Evolutionary conservation across 2,113 vertebrate genomes (phyloP).

Genomic region (Sorex araneus): DNA sequence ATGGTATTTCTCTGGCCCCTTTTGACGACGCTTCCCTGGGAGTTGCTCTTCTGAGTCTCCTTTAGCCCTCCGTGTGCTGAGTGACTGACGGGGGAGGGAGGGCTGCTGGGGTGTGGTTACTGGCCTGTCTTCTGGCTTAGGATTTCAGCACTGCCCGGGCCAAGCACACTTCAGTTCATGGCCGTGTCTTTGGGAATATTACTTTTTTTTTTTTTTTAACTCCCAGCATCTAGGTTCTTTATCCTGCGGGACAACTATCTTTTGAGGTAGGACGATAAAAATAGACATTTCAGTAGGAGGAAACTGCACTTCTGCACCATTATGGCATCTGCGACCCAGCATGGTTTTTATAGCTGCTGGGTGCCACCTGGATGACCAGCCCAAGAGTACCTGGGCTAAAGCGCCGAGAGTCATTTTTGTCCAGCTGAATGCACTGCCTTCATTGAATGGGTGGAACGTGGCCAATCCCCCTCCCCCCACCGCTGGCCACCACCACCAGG

Average conservation of each 20-base stretch:
- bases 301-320: not conserved
- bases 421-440: not conserved
- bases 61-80: not conserved
- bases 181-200: not conserved
- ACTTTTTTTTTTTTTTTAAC: not conserved
- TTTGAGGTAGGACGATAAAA: constrained; percentile 72
- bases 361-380: not conserved
- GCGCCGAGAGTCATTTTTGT: not conserved
- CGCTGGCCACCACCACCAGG: not conserved
- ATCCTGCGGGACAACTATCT: constrained; percentile 36
- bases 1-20: not conserved
- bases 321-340: not conserved
- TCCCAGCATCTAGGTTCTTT: not conserved
- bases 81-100: not conserved
- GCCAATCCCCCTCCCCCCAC: not conserved
- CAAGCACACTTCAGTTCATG: not conserved
- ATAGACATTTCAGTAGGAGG: constrained; percentile 45
- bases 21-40: not conserved
- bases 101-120: not conserved
- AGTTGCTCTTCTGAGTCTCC: not conserved
- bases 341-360: not conserved
- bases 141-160: not conserved
- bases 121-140: not conserved
- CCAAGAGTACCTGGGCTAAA: not conserved
- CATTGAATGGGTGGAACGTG: not conserved